Base-by-base conservation (phyloP, 2,113 vertebrate genomes). In the Gallinago media region DNA sequence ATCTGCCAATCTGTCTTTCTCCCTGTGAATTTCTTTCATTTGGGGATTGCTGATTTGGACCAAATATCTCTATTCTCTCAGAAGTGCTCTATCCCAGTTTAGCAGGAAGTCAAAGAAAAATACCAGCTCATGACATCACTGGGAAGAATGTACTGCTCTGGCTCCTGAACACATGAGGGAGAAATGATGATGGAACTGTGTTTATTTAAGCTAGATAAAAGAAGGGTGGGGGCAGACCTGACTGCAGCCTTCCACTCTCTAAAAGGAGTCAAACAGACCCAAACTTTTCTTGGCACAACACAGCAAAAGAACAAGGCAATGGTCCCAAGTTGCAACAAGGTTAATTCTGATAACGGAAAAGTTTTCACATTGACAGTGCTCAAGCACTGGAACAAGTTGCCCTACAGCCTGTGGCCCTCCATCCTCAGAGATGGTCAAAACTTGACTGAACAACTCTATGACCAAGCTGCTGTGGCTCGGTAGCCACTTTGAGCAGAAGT, bases 361-460 rank as follows among this genome's bases (percentile, higher is more conserved):
- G 12, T 42, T 82, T 75, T 72, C 62, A 67, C 11, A 52, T 9
- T 49, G 31, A 59, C 32, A 46, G 77, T 31, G 18, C 56, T 88
- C 44, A 38, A 71, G 58, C 65, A 65, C 22, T 46, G 34, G 10
- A 78, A 68, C 7, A 40, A 59, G 22, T 5, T 68, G 25, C 12
- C 38, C 5, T 2, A 11, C 14, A 55, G 32, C 9, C 12, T 20
- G 26, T 8, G 32, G 50, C 23, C 20, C 27, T 67, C 56, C 47
- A 23, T 49, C 36, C 34, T 66, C 46, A 50, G 31, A 66, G 36
- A 22, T 25, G 42, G 46, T 55, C 12, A 85, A 58, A 74, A 63
- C 58, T 54, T 71, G n/a, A 38, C 15, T 21, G 44, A 47, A 55
- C 0, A 0, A 11, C 7, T 26, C 23, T 75, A 15, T 70, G 21